Evolutionary conservation across 2,888 invertebrate genomes (phyloP).

Genomic region (Clanis bilineata): DNA sequence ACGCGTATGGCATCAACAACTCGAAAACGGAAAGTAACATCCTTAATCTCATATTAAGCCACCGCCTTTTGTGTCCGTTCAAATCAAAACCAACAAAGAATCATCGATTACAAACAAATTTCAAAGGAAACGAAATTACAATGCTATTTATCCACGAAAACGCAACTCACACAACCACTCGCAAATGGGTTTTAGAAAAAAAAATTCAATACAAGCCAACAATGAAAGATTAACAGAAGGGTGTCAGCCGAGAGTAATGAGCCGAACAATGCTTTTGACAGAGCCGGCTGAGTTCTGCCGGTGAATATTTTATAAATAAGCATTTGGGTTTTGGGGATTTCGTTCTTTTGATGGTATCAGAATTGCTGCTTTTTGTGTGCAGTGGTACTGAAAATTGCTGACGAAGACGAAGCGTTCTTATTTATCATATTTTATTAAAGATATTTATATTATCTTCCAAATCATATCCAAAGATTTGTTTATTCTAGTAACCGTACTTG

Average conservation of each 20-base stretch:
- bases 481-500: too few species aligned
- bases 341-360: conserved; percentile 11
- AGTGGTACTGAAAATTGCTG: not conserved
- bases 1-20: too few species aligned
- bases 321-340: conserved; percentile 41
- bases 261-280: conserved; percentile 70
- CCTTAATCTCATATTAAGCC: conserved; percentile 10
- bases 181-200: conserved; percentile 39
- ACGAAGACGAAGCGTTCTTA: not conserved
- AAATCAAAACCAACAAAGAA: conserved; percentile 12
- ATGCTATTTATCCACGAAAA: conserved; percentile 27
- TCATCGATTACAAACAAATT: conserved; percentile 14
- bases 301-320: conserved; percentile 68
- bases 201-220: conserved; percentile 60
- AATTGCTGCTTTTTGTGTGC: not conserved
- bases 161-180: conserved; percentile 42
- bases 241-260: conserved; percentile 69
- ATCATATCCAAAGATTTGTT: too few species aligned
- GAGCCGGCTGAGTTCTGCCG: conserved; percentile 45
- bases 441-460: too few species aligned
- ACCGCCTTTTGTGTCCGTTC: not conserved
- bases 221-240: conserved; percentile 69
- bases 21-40: not conserved
- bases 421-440: not conserved
- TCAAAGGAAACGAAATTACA: conserved; percentile 11